phyloP scores from a whole-genome alignment of 2,797 vertebrate genomes.

The Enteromius argenteus region DNA sequence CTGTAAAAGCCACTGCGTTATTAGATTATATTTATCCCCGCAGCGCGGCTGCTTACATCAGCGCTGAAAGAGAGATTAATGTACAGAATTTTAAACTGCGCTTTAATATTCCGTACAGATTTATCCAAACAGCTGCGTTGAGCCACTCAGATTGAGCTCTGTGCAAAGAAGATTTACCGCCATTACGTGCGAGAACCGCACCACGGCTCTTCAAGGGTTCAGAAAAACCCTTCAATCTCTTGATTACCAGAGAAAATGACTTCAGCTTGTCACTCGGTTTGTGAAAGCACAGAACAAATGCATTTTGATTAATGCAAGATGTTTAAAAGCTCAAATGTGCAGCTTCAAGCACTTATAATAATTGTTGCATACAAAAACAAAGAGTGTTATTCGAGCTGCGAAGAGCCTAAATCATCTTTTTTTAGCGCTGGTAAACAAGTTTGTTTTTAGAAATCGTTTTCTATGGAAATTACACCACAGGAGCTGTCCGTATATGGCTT shows the following conservation, averaged over 20 bases:
- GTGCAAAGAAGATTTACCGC: constrained; percentile 50
- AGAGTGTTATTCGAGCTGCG: background rate
- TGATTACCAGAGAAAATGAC: background rate
- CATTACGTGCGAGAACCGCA: constrained; percentile 9
- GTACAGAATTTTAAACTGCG: constrained; percentile 43
- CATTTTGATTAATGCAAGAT: constrained; percentile 17
- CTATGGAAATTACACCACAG: background rate
- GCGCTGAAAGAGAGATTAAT: constrained; percentile 58
- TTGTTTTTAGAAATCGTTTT: background rate
- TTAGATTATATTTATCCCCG: constrained; percentile 61
- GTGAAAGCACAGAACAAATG: constrained; percentile 13
- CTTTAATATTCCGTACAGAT: constrained; percentile 49
- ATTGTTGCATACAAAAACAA: constrained; percentile 1
- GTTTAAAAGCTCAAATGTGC: constrained; percentile 4
- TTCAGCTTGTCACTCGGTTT: constrained; percentile 7
- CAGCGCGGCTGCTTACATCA: constrained; percentile 51
- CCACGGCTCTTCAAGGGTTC: constrained; percentile 6
- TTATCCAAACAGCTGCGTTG: constrained; percentile 41
- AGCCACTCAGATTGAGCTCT: constrained; percentile 42
- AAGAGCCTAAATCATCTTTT: background rate
- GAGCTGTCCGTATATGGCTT: background rate
- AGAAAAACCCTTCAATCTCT: background rate
- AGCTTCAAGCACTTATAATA: constrained; percentile 12
- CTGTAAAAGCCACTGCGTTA: constrained; percentile 54
- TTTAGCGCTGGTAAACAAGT: background rate